Conservation (phyloP, 1,140 invertebrate genomes). For the Venustaconcha ellipsiformis region DNA sequence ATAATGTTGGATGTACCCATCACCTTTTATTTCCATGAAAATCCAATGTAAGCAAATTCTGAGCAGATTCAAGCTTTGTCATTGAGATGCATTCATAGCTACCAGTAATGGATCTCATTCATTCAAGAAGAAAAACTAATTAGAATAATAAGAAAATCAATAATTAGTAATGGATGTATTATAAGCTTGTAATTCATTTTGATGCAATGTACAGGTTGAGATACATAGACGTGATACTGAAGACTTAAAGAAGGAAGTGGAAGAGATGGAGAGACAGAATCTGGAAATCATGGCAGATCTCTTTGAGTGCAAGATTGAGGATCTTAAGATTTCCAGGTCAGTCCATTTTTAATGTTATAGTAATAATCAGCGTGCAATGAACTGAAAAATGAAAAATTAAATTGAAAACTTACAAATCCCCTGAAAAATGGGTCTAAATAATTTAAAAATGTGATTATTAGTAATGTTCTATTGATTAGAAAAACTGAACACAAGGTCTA, state of each 20-base stretch:
- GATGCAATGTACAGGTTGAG: constrained; percentile 44
- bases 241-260: constrained; percentile 51
- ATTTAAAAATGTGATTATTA: no score
- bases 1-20: no score
- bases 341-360: neutral
- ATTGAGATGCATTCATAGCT: no score
- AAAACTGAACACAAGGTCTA: no score
- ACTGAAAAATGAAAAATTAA: no score
- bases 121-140: neutral
- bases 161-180: neutral
- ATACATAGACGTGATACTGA: constrained; percentile 58
- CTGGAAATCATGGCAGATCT: constrained; percentile 65
- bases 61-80: no score
- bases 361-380: neutral
- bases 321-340: constrained; percentile 66
- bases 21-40: no score
- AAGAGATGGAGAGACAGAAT: constrained; percentile 61
- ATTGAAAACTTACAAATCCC: no score
- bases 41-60: no score
- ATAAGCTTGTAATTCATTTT: neutral
- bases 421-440: no score
- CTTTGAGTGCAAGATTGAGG: constrained; percentile 67
- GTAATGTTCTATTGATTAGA: no score
- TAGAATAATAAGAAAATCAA: neutral
- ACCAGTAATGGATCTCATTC: no score